Evolutionary conservation across 2,797 vertebrate genomes (phyloP), one percentile per base, ranked within the genome.

Genomic region (Choloepus didactylus): DNA sequence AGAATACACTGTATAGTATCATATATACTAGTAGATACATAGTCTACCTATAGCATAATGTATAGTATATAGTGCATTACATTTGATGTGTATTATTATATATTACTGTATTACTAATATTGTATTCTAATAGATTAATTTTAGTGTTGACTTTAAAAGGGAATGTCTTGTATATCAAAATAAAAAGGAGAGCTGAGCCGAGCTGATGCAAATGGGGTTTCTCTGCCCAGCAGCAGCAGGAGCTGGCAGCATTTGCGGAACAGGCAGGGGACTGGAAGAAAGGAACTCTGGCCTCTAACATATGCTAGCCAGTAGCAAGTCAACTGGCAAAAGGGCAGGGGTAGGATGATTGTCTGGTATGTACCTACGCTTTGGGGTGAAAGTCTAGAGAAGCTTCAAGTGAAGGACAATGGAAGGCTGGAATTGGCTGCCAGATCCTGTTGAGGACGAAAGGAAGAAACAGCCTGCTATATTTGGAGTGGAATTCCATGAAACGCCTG

Each of bases 401-500:
- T 16, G 27, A 90, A 23, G 7, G 54, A 15, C 9, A 21, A 6
- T 1, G 16, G 49, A 41, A 69, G 38, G 64, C 9, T 25, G n/a
- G 31, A 31, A 44, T 9, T 44, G 23, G 15, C 56, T 72, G 15
- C 44, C 2, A 3, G 41, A 35, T 35, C 7, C 46, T 23, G 11
- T 12, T 62, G n/a, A 70, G 54, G 16, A 88, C 41, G 56, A 72
- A 14, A 2, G 59, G 1, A 73, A 46, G 12, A 51, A 19, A 35
- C 35, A 0, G 4, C 38, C 44, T 19, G 9, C 29, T 56, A 62
- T 3, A 0, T 23, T 49, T 0, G 0, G 35, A 64, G 27, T 25
- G 54, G 23, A 46, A 31, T 10, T 87, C 67, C 38, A 9, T 0
- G 0, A 5, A 67, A 41, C 80, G 29, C n/a, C 44, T 75, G 29